A percentile compares a stretch with the other conserved stretches of the same genome.
Evolutionary conservation across 2,113 vertebrate species (phyloP).

Genomic region (Ceyx melanurus): DNA sequence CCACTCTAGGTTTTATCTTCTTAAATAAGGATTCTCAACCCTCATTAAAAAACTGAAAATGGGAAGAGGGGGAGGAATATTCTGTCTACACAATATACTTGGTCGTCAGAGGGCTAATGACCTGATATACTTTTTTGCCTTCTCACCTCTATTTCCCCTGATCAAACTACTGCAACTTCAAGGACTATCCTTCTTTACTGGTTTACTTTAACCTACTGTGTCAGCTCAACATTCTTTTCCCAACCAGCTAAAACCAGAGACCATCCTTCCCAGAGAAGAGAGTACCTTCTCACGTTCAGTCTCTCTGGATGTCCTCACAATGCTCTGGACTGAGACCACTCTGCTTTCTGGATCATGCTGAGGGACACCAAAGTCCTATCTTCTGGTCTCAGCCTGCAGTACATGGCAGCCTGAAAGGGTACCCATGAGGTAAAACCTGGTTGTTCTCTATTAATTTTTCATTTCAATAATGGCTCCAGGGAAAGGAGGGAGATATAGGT

Average conservation of each 20-base stretch:
- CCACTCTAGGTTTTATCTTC: slow-evolving; percentile 8
- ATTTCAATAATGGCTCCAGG: slow-evolving; percentile 52
- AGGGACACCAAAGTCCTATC: neutral
- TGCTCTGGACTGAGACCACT: neutral
- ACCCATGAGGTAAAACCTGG: slow-evolving; percentile 47
- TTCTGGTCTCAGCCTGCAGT: neutral
- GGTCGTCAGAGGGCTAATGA: slow-evolving; percentile 27
- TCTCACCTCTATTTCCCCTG: slow-evolving; percentile 11
- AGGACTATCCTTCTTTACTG: neutral
- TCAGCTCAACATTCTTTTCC: neutral
- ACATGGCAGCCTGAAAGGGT: neutral
- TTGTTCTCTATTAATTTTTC: slow-evolving; percentile 64
- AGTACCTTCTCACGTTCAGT: neutral
- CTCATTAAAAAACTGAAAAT: slow-evolving; percentile 45
- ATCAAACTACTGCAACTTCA: neutral
- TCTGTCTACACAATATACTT: slow-evolving; percentile 15
- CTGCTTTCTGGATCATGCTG: neutral
- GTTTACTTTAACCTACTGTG: neutral
- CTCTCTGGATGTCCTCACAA: neutral
- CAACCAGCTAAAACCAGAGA: neutral
- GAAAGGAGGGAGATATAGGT: slow-evolving; percentile 59
- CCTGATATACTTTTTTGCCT: neutral
- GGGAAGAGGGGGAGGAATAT: neutral
- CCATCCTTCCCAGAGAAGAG: neutral
- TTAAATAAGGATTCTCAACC: slow-evolving; percentile 17